A percentile compares a stretch with the other conserved stretches of the same genome.
Evolutionary conservation across 37 sponge, comb jelly and placozoan species (phyloP).

Genomic region (Aplysina aerophoba): DNA sequence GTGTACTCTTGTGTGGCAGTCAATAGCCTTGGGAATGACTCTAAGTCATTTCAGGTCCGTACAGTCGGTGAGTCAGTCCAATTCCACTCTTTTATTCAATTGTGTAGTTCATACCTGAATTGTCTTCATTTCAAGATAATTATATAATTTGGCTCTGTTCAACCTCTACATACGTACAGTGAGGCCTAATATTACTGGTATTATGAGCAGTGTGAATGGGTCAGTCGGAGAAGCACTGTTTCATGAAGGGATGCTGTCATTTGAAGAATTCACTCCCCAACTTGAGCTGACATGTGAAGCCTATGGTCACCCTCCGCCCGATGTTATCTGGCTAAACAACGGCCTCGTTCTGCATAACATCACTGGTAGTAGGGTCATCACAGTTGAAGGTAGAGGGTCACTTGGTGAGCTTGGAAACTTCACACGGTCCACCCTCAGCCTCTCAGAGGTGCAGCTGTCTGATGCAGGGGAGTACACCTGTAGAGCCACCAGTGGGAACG

Average conservation of each 20-base stretch:
- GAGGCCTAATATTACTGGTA: slow-evolving; percentile 16
- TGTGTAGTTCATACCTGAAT: too few relatives aligned
- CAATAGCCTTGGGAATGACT: not conserved
- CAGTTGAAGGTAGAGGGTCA: not conserved
- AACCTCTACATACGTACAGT: not conserved
- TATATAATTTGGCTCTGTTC: too few relatives aligned
- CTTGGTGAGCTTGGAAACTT: not conserved
- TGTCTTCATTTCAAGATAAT: too few relatives aligned
- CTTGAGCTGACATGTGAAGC: not conserved
- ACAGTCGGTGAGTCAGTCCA: not conserved
- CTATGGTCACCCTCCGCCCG: not conserved
- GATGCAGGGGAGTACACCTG: slow-evolving; percentile 23
- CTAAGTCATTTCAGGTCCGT: not conserved
- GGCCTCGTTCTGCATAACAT: not conserved
- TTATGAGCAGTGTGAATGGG: not conserved
- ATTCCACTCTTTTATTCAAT: not conserved
- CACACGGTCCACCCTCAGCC: not conserved
- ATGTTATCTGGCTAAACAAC: not conserved
- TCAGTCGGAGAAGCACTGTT: not conserved
- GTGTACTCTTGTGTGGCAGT: slow-evolving; percentile 9
- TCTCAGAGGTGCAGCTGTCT: not conserved
- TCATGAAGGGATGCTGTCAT: not conserved
- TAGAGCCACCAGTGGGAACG: slow-evolving; percentile 26
- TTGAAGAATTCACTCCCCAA: not conserved
- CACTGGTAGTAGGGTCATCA: too few relatives aligned